Evolutionary conservation across 2,888 invertebrate species (phyloP).

Genomic region (Agonopterix alstromeriana): DNA sequence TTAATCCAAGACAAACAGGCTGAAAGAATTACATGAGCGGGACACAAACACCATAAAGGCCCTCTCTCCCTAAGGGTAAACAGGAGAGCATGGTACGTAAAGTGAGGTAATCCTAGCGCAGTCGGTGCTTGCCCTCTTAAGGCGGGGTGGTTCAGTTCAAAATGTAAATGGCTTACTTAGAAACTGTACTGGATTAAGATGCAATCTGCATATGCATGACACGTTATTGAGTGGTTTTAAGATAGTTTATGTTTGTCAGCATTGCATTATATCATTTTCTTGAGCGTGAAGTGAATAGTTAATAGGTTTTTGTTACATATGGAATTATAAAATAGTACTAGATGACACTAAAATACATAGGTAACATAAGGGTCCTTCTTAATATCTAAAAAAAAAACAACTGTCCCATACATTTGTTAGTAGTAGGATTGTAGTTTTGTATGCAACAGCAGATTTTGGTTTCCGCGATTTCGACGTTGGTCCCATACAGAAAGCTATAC

Average conservation of each 20-base stretch:
- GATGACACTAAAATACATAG: no score
- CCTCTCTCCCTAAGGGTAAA: conserved; percentile 49
- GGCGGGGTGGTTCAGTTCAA: conserved; percentile 46
- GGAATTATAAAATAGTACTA: no score
- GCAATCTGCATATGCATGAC: conserved; percentile 51
- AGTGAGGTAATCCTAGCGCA: conserved; percentile 62
- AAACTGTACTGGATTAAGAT: conserved; percentile 48
- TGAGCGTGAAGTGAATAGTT: neutral
- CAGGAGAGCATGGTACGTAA: conserved; percentile 42
- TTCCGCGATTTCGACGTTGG: no score
- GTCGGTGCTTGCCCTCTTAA: conserved; percentile 46
- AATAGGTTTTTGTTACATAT: neutral
- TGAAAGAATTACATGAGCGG: conserved; percentile 63
- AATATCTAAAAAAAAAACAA: no score
- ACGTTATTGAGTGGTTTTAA: conserved; percentile 27
- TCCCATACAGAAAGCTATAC: no score
- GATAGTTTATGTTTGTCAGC: neutral
- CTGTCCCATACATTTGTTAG: no score
- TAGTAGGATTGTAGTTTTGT: no score
- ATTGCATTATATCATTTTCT: neutral
- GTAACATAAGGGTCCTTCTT: no score
- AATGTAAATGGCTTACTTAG: conserved; percentile 59
- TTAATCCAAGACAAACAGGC: conserved; percentile 68
- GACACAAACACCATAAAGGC: conserved; percentile 59
- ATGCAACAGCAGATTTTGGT: no score